Evolutionary conservation across 2,797 vertebrate genomes (phyloP).

Genomic region (Etheostoma perlongum): DNA sequence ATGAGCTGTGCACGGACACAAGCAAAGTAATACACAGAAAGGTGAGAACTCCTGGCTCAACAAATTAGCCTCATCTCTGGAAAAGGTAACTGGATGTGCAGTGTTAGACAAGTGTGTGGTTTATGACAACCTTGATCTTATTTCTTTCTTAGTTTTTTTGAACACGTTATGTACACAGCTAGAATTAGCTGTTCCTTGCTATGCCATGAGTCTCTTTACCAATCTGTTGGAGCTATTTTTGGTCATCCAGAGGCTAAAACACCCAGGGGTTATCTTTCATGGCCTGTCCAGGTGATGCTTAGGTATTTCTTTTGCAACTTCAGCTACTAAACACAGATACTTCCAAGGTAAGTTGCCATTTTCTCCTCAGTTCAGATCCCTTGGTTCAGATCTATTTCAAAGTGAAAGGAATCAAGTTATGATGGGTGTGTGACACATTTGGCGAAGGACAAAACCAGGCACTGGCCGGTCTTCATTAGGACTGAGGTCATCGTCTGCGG

Average conservation of each 20-base stretch:
- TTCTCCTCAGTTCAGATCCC: neutral
- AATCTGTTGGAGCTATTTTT: neutral
- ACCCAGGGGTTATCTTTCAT: neutral
- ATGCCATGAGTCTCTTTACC: neutral
- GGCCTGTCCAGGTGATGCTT: neutral
- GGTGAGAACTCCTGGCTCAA: neutral
- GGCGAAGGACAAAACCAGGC: constrained; percentile 38
- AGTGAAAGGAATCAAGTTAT: constrained; percentile 21
- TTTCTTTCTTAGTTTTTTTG: neutral
- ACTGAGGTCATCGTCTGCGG: constrained; percentile 51
- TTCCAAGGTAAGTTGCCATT: neutral
- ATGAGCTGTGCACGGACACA: neutral
- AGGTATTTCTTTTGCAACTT: neutral
- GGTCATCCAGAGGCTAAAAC: neutral
- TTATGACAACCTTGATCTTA: neutral
- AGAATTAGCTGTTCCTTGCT: neutral
- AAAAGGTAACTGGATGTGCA: neutral
- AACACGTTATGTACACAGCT: neutral
- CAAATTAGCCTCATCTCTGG: constrained; percentile 4
- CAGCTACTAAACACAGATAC: neutral
- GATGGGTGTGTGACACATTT: constrained; percentile 41
- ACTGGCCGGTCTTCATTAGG: constrained; percentile 53
- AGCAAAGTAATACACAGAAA: neutral
- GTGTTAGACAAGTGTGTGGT: neutral
- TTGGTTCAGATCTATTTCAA: constrained; percentile 9